Evolutionary conservation across 64 coral and sea anemone species (phyloP), one percentile per base, ranked within the genome.

Genomic region (Dendrophyllia cribrosa): DNA sequence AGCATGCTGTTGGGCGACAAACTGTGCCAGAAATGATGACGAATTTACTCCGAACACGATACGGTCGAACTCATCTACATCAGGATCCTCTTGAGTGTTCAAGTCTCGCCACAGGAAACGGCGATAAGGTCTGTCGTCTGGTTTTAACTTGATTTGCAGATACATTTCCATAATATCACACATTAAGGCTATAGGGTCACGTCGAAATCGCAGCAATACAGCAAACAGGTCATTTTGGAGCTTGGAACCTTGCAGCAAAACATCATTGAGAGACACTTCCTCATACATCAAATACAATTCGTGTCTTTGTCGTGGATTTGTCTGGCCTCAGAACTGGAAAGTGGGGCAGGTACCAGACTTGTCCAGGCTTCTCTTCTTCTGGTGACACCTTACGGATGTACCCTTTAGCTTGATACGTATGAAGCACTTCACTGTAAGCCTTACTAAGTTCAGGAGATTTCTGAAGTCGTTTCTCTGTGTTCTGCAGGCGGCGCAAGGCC

Each of bases 291-390:
- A 91, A 88, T 13, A 96, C 95, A 19, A 92, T 75, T 5, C 90
- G 67, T 53, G 87, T 89, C 51, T 92, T 96, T 7, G 90, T 96
- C 8, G 85, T 92, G 50, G 63, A 63, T 59, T 96, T 96, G 15
- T 96, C 90, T 51, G 77, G 95, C 88, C 90, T 96, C 71, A 96
- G 21, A 51, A 96, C 59, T 89, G 90, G 89, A 53, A 96, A 92
- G 51, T 92, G 90, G 7, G 95, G 90, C 26, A 96, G 69, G 47
- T 86, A 89, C 85, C 86, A 96, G 7, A 80, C 52, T 62, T 86
- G 76, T 26, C 68, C 46, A 44, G 66, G 72, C 74, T 77, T 88
- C 52, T 83, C 51, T 62, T 92, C 77, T n/a, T 76, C 65, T 25
- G 34, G 25, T 72, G 66, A n/a, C 12, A 95, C 83, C 73, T 88